These are phyloP conservation scores for Tetragonula clypearis DNA, from an alignment of 1,140 invertebrate species.

Conservation along the genomic window DNA sequence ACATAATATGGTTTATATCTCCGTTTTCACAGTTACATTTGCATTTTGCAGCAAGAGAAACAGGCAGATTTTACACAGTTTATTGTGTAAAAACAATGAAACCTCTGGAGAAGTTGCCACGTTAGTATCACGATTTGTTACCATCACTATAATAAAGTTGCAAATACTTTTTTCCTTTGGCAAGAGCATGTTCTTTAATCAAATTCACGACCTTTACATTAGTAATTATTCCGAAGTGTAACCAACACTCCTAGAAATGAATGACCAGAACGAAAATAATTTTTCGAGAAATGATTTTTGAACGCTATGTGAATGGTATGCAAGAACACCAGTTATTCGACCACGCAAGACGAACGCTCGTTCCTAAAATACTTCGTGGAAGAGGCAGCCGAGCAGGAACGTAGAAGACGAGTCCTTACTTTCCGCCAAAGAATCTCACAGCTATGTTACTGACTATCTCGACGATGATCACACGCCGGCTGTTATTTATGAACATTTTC, in stretches of 20 bases:
- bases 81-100: neutral
- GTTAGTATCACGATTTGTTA: too few relatives aligned
- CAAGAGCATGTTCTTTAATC: neutral
- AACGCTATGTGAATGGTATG: neutral
- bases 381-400: neutral
- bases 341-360: constrained; percentile 27
- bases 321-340: neutral
- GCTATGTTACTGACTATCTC: constrained; percentile 25
- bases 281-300: neutral
- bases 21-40: neutral
- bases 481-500: constrained; percentile 63
- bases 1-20: neutral
- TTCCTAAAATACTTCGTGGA: constrained; percentile 23
- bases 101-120: neutral
- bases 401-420: constrained; percentile 35
- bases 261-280: neutral
- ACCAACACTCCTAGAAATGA: too few relatives aligned
- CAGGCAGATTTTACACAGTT: neutral
- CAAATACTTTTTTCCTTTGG: too few relatives aligned
- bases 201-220: neutral
- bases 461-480: constrained; percentile 41
- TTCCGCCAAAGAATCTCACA: constrained; percentile 36
- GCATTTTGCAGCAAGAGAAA: neutral
- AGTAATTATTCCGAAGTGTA: neutral
- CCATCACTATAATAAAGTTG: too few relatives aligned